Evolutionary conservation across 2,113 vertebrate species (phyloP).

Genomic region (Pedionomus torquatus): DNA sequence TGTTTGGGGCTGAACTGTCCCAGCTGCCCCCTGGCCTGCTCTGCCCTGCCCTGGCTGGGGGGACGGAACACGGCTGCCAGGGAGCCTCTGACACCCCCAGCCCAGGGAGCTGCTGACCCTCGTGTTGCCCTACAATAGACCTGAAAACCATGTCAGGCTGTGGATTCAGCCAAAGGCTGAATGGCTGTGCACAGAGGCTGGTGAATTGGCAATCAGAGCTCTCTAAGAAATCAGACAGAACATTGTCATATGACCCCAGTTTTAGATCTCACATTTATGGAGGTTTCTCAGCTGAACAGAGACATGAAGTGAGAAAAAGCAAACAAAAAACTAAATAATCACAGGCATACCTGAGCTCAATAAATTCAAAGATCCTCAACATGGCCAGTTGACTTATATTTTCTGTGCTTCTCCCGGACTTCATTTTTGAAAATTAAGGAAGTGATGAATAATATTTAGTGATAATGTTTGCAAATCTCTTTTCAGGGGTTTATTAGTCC

Average conservation of each 20-base stretch:
- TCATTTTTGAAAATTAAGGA: not conserved
- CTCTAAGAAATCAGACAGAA: not conserved
- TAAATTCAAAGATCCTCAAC: not conserved
- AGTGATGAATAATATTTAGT: not conserved
- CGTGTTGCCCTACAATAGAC: too few species aligned
- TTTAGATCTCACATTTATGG: not conserved
- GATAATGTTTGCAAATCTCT: not conserved
- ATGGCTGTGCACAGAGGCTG: fast-evolving
- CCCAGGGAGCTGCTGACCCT: not conserved
- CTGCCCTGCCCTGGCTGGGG: too few species aligned
- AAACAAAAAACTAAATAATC: not conserved
- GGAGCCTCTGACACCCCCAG: not conserved
- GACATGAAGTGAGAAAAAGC: not conserved
- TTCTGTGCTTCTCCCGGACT: not conserved
- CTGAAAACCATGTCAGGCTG: too few species aligned
- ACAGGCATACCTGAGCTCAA: not conserved
- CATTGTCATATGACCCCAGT: not conserved
- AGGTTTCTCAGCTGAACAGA: not conserved
- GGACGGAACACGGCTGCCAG: too few species aligned
- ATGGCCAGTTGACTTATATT: not conserved
- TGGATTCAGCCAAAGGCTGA: fast-evolving
- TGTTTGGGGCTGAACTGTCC: not conserved
- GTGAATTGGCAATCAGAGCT: not conserved
- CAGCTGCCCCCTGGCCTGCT: fast-evolving
- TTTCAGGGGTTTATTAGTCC: not conserved